These are phyloP conservation scores for Cryptocephalus primarius DNA, from an alignment of 2,888 invertebrate species.

Conservation along the genomic window DNA sequence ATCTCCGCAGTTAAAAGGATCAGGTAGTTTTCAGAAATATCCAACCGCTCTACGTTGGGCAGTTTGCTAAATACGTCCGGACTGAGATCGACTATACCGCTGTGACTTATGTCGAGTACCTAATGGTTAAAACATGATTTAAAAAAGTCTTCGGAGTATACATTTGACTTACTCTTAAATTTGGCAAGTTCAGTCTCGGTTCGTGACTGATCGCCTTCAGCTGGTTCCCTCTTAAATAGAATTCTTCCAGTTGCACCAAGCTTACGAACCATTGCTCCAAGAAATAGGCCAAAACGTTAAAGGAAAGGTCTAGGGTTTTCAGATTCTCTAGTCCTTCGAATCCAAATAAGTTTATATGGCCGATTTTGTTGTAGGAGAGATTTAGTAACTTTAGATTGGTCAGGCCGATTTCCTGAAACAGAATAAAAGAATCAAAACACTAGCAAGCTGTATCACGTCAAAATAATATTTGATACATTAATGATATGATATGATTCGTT, in stretches of 20 bases:
- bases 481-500: too few species aligned
- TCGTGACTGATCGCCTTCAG: conserved; percentile 41
- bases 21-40: conserved; percentile 51
- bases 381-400: conserved; percentile 41
- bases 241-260: conserved; percentile 40
- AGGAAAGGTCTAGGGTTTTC: conserved; percentile 47
- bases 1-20: conserved; percentile 41
- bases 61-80: conserved; percentile 41
- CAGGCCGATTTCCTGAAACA: conserved; percentile 41
- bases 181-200: conserved; percentile 45
- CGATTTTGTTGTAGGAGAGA: conserved; percentile 49
- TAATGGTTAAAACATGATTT: conserved; percentile 18
- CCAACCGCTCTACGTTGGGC: conserved; percentile 45
- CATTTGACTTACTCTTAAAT: conserved; percentile 38
- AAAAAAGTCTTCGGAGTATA: not conserved
- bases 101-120: conserved; percentile 47
- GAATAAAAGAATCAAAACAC: conserved; percentile 2
- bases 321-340: conserved; percentile 44
- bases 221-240: conserved; percentile 53
- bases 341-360: conserved; percentile 51
- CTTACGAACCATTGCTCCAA: conserved; percentile 46
- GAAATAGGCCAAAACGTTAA: conserved; percentile 49
- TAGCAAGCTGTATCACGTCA: too few species aligned
- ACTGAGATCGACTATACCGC: conserved; percentile 46
- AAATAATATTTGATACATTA: too few species aligned